These are phyloP conservation scores for Denticeps clupeoides DNA, from an alignment of 2,797 vertebrate species.

Conservation along the genomic window DNA sequence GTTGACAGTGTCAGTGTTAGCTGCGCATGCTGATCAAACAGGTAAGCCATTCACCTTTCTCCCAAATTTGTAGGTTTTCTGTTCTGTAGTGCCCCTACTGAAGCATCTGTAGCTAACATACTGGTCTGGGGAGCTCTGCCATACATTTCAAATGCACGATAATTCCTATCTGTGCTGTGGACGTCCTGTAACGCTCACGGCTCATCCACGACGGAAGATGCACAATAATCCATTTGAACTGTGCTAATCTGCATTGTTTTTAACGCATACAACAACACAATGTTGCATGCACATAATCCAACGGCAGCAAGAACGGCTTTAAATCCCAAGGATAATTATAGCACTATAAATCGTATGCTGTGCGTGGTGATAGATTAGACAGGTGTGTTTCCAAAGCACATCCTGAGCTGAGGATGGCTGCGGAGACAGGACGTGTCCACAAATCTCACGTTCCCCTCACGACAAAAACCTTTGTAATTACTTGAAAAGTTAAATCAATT, in stretches of 20 bases:
- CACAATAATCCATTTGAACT: neutral
- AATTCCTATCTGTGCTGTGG: neutral
- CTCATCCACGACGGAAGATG: neutral
- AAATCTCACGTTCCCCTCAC: no score
- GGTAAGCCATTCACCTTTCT: conserved; percentile 33
- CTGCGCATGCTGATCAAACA: conserved; percentile 11
- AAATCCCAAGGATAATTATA: conserved; percentile 1
- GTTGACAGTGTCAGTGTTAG: neutral
- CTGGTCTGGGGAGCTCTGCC: no score
- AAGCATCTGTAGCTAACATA: no score
- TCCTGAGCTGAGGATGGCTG: no score
- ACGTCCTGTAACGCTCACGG: neutral
- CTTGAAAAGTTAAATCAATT: no score
- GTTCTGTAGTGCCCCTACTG: neutral
- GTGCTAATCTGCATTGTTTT: neutral
- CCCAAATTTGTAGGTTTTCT: conserved; percentile 1
- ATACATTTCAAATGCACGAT: no score
- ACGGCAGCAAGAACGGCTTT: neutral
- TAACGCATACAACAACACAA: neutral
- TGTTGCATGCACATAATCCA: conserved; percentile 1
- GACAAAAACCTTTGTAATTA: no score
- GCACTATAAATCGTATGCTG: neutral
- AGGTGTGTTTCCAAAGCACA: neutral
- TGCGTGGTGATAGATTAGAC: neutral
- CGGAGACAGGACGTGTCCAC: no score